Evolutionary conservation across 2,797 vertebrate genomes (phyloP).

Genomic region (Enteromius thamalakanensis): DNA sequence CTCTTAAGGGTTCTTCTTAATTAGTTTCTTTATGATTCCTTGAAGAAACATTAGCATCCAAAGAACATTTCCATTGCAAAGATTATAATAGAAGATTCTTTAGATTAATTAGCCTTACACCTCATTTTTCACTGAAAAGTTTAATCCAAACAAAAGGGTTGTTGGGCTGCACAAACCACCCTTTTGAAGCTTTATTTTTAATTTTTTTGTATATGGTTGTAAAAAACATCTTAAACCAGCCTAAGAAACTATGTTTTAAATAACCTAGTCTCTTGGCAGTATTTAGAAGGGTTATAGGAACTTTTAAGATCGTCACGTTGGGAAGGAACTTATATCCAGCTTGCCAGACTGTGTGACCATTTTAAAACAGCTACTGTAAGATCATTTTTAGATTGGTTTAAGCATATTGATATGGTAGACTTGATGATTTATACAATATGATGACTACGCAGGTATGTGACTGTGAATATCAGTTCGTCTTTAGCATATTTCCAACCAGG

Average conservation of each 20-base stretch:
- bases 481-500: neutral
- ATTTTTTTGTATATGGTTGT: neutral
- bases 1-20: neutral
- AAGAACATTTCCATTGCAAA: neutral
- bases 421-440: neutral
- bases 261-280: neutral
- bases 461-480: neutral
- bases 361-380: neutral
- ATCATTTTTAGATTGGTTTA: neutral
- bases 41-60: neutral
- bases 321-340: neutral
- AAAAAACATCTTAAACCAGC: neutral
- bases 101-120: neutral
- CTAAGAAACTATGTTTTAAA: neutral
- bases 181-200: neutral
- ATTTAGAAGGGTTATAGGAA: neutral
- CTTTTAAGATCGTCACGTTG: neutral
- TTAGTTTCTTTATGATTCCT: neutral
- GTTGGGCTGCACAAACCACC: neutral
- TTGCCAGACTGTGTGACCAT: neutral
- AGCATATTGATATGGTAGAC: neutral
- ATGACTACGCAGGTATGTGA: neutral
- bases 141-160: neutral
- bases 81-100: neutral
- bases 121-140: neutral